A percentile compares a stretch with the other conserved stretches of the same genome.
Evolutionary conservation across 2,797 vertebrate genomes (phyloP).

Genomic region (Podargus strigoides): DNA sequence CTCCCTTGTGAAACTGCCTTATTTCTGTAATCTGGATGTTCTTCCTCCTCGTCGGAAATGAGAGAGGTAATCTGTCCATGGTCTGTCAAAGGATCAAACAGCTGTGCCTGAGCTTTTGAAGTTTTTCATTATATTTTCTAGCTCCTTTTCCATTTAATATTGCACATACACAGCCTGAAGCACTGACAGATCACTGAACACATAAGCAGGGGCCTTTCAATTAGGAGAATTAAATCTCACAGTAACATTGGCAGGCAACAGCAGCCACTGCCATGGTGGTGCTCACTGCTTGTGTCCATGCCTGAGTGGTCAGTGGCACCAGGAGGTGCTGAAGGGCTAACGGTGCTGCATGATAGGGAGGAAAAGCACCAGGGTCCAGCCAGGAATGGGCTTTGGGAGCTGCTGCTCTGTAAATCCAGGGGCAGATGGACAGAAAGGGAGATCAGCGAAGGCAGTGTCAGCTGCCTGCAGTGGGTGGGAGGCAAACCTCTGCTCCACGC

Average conservation of each 20-base stretch:
- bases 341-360: accelerated
- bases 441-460: accelerated
- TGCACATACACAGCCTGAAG: neutral
- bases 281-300: accelerated
- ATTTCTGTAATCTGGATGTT: neutral
- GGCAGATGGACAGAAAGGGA: neutral
- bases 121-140: neutral
- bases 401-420: neutral
- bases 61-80: neutral
- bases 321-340: neutral
- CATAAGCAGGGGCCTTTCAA: neutral
- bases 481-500: neutral
- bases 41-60: neutral
- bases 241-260: accelerated
- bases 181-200: neutral
- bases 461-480: accelerated
- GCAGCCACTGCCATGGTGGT: neutral
- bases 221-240: neutral
- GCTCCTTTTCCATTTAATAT: neutral
- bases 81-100: neutral
- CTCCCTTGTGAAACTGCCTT: neutral
- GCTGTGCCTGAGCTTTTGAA: neutral
- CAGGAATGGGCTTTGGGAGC: neutral
- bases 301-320: accelerated
- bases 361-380: accelerated